Conservation (phyloP, 2,888 invertebrate genomes). For the Agriopis marginaria region DNA sequence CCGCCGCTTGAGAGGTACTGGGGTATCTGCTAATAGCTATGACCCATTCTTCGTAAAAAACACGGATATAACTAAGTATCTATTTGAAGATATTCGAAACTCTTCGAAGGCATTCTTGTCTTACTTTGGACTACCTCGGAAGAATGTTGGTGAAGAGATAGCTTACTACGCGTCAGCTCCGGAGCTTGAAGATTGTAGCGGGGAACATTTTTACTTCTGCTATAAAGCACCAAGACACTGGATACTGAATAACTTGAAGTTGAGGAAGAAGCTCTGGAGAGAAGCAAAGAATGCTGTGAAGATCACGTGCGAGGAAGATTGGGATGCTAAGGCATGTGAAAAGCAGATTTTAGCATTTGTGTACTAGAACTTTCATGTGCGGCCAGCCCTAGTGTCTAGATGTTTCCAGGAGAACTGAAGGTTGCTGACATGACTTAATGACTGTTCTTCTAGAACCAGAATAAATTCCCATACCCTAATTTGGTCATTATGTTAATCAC, state of each 20-base stretch:
- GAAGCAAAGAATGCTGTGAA: constrained; percentile 66
- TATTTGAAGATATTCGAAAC: constrained; percentile 52
- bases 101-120: constrained; percentile 59
- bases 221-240: constrained; percentile 64
- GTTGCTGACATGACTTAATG: too few relatives aligned
- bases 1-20: constrained; percentile 80
- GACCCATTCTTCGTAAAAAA: constrained; percentile 81
- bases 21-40: constrained; percentile 88
- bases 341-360: too few relatives aligned
- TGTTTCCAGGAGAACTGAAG: too few relatives aligned
- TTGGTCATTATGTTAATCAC: too few relatives aligned
- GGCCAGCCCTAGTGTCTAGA: neutral
- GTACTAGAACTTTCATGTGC: neutral
- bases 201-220: constrained; percentile 71
- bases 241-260: constrained; percentile 55
- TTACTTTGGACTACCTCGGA: constrained; percentile 65
- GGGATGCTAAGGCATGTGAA: constrained; percentile 27
- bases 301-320: constrained; percentile 58
- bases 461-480: too few relatives aligned
- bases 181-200: constrained; percentile 59
- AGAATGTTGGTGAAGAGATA: constrained; percentile 69
- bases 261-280: constrained; percentile 68
- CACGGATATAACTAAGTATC: constrained; percentile 64
- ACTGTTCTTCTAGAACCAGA: too few relatives aligned
- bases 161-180: constrained; percentile 66